Evolutionary conservation across 2,113 vertebrate genomes (phyloP).

Genomic region (Leptosomus discolor): DNA sequence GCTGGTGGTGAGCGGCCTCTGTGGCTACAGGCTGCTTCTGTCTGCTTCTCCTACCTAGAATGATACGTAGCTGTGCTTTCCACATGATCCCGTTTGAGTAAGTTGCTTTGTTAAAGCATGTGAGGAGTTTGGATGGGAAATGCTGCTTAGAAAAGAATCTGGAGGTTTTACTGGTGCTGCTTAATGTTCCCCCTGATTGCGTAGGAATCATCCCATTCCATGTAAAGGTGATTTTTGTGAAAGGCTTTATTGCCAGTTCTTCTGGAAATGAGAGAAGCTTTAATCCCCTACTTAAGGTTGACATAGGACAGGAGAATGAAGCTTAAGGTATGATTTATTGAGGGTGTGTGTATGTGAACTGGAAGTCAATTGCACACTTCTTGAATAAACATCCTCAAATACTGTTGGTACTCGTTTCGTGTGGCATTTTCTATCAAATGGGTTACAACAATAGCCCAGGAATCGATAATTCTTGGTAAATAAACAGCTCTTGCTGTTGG

Average conservation of each 20-base stretch:
- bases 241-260: background rate
- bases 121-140: background rate
- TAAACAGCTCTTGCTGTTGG: background rate
- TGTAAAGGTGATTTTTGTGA: background rate
- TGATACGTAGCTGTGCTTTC: background rate
- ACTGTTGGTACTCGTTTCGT: background rate
- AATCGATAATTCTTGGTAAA: background rate
- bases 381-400: background rate
- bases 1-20: background rate
- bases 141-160: background rate
- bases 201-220: background rate
- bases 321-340: background rate
- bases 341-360: background rate
- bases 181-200: background rate
- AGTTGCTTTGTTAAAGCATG: background rate
- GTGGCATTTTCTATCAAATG: background rate
- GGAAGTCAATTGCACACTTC: accelerated
- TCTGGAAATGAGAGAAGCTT: background rate
- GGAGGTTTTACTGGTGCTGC: background rate
- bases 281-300: background rate
- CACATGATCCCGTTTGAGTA: background rate
- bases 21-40: background rate
- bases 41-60: background rate
- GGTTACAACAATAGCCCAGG: background rate
- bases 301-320: background rate